Evolutionary conservation across 2,888 invertebrate genomes (phyloP), one percentile per base, ranked within the genome.

Genomic region (Pecten maximus): DNA sequence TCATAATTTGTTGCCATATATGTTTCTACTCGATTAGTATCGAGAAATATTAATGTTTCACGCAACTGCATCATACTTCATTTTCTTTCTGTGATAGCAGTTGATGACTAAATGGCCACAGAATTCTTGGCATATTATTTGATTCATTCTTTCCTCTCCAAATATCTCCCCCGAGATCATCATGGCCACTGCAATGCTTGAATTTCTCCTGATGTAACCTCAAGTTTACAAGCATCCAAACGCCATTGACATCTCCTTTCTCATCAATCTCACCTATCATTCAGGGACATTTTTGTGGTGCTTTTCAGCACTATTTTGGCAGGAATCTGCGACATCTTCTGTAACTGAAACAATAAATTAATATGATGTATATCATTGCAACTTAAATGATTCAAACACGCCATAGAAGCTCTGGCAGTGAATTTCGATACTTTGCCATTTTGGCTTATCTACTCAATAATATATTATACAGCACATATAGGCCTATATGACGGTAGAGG

Each of bases 261-360:
- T 39, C 86, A 60, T 28, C 50, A 74, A 94, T 93, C 96, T 96
- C 96, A 97, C 96, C 97, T 96, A 93, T 97, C 97, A 94, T 97
- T 97, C 40, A 97, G 94, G 19, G 96, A 96, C 95, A 97, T 97
- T 94, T 96, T 96, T 40, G 97, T 97, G 16, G 97, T 96, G 94
- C 96, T 97, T 93, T 97, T 97, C 87, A 97, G 95, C 93, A 97
- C 96, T 87, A 97, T 96, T 94, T 97, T 97, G 35, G 95, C 94
- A 89, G 96, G 96, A 50, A 96, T 93, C 48, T 74, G 74, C 74
- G 74, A 74, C 74, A 74, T 74, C 35, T 74, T 74, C 3, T 0
- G 12, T 35, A 74, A 28, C 74, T 74, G 74, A 74, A 74, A 74
- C 23, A 35, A 74, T 12, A 74, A 74, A 74, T 28, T n/a, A n/a